Conservation (phyloP, 1,140 invertebrate genomes). For the Drosophila pseudoobscura region DNA sequence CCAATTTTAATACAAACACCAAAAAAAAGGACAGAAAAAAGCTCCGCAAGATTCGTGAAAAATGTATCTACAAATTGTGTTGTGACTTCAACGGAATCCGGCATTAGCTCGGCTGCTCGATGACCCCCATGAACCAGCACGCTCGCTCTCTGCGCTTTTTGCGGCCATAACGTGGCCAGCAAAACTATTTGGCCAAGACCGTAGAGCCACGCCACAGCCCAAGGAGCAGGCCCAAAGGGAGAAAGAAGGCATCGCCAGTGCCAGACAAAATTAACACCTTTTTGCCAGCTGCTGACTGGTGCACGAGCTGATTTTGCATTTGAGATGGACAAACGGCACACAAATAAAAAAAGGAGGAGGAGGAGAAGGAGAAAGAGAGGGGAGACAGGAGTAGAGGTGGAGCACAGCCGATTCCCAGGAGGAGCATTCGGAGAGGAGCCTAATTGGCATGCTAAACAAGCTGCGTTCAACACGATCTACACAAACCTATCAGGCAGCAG, state of each 20-base stretch:
- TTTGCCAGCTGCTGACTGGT: constrained; percentile 52
- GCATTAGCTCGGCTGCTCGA: constrained; percentile 3
- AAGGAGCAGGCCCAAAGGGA: constrained; percentile 12
- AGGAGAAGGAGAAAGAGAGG: constrained; percentile 1
- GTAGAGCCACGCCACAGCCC: neutral
- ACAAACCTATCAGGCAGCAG: constrained; percentile 60
- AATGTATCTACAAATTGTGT: constrained; percentile 77
- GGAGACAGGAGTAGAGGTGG: neutral
- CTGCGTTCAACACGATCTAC: constrained; percentile 81
- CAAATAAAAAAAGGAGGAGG: constrained; percentile 5
- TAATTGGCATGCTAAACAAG: constrained; percentile 82
- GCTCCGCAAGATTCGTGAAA: constrained; percentile 56
- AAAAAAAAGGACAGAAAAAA: constrained; percentile 16
- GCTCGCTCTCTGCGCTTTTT: constrained; percentile 63
- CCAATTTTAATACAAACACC: constrained; percentile 62
- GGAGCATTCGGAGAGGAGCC: constrained; percentile 51
- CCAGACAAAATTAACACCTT: constrained; percentile 78
- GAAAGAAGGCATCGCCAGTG: constrained; percentile 26
- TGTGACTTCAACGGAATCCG: constrained; percentile 14
- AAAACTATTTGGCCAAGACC: constrained; percentile 63
- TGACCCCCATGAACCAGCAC: constrained; percentile 77
- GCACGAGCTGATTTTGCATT: constrained; percentile 81
- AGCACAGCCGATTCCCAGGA: constrained; percentile 47
- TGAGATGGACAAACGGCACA: constrained; percentile 44
- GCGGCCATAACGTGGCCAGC: constrained; percentile 68